phyloP scores from a whole-genome alignment of 2,888 invertebrate species.

The Drosophila helvetica region DNA sequence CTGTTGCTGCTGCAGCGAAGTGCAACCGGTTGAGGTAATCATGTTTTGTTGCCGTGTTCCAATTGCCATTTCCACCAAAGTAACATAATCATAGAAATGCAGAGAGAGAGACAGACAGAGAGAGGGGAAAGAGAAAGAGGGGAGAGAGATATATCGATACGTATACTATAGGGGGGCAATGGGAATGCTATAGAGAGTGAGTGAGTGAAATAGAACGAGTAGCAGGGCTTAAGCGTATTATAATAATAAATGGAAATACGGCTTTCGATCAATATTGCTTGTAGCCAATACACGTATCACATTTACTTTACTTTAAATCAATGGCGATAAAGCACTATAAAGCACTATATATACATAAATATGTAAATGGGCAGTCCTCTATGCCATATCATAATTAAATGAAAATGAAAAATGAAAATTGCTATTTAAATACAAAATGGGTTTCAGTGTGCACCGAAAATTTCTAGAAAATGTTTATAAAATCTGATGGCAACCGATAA shows the following conservation, averaged over 20 bases:
- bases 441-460: too few species aligned
- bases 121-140: neutral
- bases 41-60: conserved; percentile 18
- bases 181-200: neutral
- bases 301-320: neutral
- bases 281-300: neutral
- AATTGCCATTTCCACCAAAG: conserved; percentile 35
- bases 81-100: conserved; percentile 14
- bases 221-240: conserved; percentile 4
- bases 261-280: conserved; percentile 25
- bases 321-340: neutral
- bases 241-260: conserved; percentile 22
- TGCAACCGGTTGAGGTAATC: conserved; percentile 43
- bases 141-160: neutral
- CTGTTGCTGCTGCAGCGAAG: neutral
- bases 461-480: too few species aligned
- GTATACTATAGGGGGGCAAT: neutral
- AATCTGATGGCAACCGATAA: too few species aligned
- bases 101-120: neutral
- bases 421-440: too few species aligned
- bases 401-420: too few species aligned
- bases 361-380: too few species aligned
- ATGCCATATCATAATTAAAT: too few species aligned
- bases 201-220: neutral
- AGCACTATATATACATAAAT: neutral